These are phyloP conservation scores for Pholis gunnellus DNA, from an alignment of 2,113 vertebrate species.

Conservation along the genomic window DNA sequence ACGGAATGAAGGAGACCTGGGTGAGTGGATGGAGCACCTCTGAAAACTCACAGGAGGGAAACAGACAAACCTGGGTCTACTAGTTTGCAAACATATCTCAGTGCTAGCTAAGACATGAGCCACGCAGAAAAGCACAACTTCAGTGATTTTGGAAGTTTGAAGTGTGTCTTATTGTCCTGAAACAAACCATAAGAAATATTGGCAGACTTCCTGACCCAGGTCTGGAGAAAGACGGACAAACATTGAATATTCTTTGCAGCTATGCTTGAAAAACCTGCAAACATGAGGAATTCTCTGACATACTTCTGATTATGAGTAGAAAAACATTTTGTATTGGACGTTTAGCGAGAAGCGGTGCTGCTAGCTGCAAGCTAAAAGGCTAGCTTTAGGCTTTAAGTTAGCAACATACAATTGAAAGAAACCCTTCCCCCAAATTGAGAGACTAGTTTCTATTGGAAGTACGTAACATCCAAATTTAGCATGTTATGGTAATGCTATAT, in stretches of 20 bases:
- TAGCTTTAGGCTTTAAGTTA: not conserved
- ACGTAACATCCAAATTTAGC: not conserved
- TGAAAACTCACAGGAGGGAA: slow-evolving; percentile 40
- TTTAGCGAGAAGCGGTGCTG: not conserved
- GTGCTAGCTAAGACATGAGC: not conserved
- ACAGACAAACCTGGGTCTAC: slow-evolving; percentile 36
- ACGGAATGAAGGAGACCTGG: slow-evolving; percentile 55
- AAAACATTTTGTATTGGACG: not conserved
- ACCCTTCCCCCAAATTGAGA: not conserved
- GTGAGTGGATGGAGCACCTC: slow-evolving; percentile 25
- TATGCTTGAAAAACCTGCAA: slow-evolving; percentile 13
- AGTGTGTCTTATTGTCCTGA: not conserved
- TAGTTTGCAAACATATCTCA: slow-evolving; percentile 26
- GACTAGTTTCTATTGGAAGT: not conserved
- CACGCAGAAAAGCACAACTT: not conserved
- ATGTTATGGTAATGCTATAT: not conserved
- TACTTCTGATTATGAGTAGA: not conserved
- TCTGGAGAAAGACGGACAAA: slow-evolving; percentile 33
- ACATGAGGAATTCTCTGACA: not conserved
- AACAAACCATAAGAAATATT: slow-evolving; percentile 24
- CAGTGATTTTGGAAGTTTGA: not conserved
- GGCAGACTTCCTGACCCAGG: slow-evolving; percentile 26
- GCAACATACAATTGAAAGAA: not conserved
- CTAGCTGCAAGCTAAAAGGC: not conserved
- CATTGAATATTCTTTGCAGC: not conserved